phyloP scores from a whole-genome alignment of 2,113 vertebrate species.

The Oenanthe oenanthe region DNA sequence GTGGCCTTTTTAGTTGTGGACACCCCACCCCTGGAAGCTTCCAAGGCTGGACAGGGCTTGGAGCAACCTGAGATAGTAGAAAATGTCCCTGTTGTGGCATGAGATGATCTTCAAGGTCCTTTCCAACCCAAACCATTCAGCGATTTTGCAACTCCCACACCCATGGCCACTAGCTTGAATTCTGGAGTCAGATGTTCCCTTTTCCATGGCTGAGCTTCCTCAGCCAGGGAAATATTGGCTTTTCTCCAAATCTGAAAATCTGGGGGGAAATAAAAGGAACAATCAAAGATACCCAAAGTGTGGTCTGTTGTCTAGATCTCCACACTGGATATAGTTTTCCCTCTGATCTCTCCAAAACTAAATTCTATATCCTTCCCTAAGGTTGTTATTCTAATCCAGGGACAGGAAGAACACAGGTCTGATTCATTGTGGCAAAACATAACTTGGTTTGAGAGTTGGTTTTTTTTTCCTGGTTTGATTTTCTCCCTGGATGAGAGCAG shows the following conservation, averaged over 20 bases:
- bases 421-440: not conserved
- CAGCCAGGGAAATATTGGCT: not conserved
- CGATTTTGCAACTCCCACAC: not conserved
- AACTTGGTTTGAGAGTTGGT: not conserved
- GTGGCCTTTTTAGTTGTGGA: not conserved
- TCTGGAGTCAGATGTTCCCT: not conserved
- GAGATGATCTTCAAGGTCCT: not conserved
- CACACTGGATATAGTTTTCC: not conserved
- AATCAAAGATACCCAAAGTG: not conserved
- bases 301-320: not conserved
- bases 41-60: not conserved
- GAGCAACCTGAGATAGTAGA: not conserved
- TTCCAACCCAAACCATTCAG: not conserved
- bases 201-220: not conserved
- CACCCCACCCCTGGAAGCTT: not conserved
- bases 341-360: not conserved
- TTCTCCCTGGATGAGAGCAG: not conserved
- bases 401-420: not conserved
- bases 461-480: not conserved
- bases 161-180: too few species aligned
- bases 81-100: not conserved
- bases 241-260: not conserved
- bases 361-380: not conserved
- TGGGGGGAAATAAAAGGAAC: fast-evolving
- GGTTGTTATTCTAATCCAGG: not conserved